These are phyloP conservation scores for Anadara kagoshimensis DNA, from an alignment of 1,140 invertebrate species.

Conservation along the genomic window DNA sequence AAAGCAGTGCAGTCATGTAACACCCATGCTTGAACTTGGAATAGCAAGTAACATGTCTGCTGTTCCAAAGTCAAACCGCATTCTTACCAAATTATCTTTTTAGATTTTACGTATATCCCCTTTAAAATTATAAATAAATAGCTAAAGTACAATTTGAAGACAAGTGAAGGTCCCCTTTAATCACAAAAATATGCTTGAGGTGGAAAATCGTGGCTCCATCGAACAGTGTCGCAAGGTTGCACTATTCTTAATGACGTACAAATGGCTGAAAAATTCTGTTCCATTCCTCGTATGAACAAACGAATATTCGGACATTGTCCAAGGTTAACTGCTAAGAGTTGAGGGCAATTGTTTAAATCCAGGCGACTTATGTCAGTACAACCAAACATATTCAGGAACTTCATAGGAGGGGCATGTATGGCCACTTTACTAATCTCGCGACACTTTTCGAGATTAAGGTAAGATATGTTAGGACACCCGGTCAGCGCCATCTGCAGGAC, in stretches of 20 bases:
- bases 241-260: conserved; percentile 51
- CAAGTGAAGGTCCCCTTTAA: background rate
- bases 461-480: conserved; percentile 64
- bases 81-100: no score
- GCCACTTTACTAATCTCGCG: conserved; percentile 54
- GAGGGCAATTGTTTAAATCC: conserved; percentile 57
- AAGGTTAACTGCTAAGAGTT: conserved; percentile 62
- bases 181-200: conserved; percentile 46
- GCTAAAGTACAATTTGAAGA: no score
- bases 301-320: conserved; percentile 64
- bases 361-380: conserved; percentile 57
- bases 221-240: conserved; percentile 46
- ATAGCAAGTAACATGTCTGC: no score
- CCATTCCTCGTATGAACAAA: conserved; percentile 54
- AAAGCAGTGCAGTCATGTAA: no score
- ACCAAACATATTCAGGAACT: conserved; percentile 66
- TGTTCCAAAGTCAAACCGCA: no score
- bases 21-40: no score
- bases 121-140: no score
- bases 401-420: conserved; percentile 52
- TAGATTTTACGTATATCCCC: no score
- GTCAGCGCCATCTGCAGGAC: conserved; percentile 64
- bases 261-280: conserved; percentile 45
- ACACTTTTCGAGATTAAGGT: conserved; percentile 67
- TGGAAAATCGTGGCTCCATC: conserved; percentile 65